Conservation (phyloP, 2,888 invertebrate species). For the Notocelia uddmanniana region DNA sequence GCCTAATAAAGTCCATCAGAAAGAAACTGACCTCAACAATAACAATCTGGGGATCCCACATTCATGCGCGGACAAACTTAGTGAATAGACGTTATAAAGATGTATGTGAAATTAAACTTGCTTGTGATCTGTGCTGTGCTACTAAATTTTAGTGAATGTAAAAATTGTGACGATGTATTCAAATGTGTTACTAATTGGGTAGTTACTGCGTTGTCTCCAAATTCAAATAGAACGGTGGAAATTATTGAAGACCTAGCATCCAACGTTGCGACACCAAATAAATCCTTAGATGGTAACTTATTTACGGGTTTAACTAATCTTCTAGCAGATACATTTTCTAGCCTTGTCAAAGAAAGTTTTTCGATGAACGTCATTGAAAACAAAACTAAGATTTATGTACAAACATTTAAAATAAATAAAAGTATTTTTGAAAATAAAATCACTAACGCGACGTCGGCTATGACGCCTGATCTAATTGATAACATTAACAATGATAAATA, state of each 20-base stretch:
- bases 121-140: constrained; percentile 54
- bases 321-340: constrained; percentile 59
- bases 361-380: constrained; percentile 55
- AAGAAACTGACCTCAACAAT: constrained; percentile 13
- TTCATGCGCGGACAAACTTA: constrained; percentile 65
- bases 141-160: constrained; percentile 51
- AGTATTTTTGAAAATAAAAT: constrained; percentile 13
- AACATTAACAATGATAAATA: constrained; percentile 1
- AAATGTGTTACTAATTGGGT: constrained; percentile 62
- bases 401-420: constrained; percentile 60
- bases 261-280: constrained; percentile 17
- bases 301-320: constrained; percentile 60
- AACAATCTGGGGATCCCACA: constrained; percentile 55
- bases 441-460: constrained; percentile 36
- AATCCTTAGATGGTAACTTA: constrained; percentile 55
- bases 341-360: constrained; percentile 49
- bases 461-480: constrained; percentile 8
- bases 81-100: constrained; percentile 63
- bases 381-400: constrained; percentile 64
- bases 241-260: constrained; percentile 6
- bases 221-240: constrained; percentile 47
- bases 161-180: constrained; percentile 62
- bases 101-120: constrained; percentile 50
- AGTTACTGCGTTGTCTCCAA: constrained; percentile 54
- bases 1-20: constrained; percentile 8